Percentiles rank a stretch among this genome's conserved stretches.
Evolutionary conservation across 2,888 invertebrate species (phyloP).

Genomic region (Scrobipalpa costella): DNA sequence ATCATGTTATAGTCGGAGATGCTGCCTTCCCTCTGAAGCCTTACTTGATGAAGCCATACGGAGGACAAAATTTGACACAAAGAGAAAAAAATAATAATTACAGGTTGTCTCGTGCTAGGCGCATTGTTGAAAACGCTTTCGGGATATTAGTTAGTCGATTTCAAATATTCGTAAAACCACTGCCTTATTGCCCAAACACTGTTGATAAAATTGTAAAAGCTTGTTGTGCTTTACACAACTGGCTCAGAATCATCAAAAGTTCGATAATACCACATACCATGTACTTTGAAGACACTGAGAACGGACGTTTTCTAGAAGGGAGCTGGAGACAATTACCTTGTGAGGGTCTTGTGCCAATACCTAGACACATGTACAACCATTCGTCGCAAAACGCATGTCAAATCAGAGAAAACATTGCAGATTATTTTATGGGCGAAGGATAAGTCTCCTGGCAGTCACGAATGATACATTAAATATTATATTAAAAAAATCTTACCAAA

Average conservation of each 20-base stretch:
- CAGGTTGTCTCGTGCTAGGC: conserved; percentile 36
- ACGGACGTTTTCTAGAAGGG: conserved; percentile 26
- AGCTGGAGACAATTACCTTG: conserved; percentile 32
- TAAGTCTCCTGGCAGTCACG: conserved; percentile 21
- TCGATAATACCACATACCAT: conserved; percentile 27
- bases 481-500: conserved; percentile 30
- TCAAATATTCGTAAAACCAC: conserved; percentile 31
- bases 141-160: conserved; percentile 35
- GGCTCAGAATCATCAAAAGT: conserved; percentile 32
- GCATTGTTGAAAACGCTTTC: conserved; percentile 36
- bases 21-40: conserved; percentile 23
- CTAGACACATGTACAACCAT: conserved; percentile 23
- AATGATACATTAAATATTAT: conserved; percentile 19
- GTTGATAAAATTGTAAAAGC: conserved; percentile 29
- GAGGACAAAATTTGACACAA: conserved; percentile 31
- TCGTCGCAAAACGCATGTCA: conserved; percentile 34
- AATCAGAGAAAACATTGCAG: conserved; percentile 10
- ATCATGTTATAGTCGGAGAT: not conserved
- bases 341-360: conserved; percentile 28
- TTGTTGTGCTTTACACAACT: conserved; percentile 39
- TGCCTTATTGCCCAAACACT: conserved; percentile 28
- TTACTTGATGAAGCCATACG: conserved; percentile 37
- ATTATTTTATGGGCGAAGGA: conserved; percentile 22
- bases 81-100: conserved; percentile 35
- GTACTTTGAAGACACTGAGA: conserved; percentile 31